Conservation (phyloP, 1,140 invertebrate species). For the Conus ventricosus region DNA sequence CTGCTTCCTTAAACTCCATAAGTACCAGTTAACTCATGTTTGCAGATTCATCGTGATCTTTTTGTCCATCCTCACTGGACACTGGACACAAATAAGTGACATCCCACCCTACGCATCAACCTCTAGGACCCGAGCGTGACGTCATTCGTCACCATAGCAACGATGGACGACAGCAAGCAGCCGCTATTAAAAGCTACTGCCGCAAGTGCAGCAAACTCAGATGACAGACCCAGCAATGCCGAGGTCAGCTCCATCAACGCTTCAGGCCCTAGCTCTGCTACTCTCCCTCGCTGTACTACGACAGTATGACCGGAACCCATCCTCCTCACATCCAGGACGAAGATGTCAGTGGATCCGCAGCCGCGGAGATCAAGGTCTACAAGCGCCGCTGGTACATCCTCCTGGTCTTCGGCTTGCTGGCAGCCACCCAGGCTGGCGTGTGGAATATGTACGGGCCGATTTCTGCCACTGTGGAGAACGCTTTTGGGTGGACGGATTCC, state of each 20-base stretch:
- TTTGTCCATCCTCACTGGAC: too few relatives aligned
- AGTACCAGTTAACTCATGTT: too few relatives aligned
- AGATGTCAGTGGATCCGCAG: neutral
- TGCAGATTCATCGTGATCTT: too few relatives aligned
- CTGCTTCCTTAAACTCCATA: too few relatives aligned
- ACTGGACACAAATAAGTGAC: too few relatives aligned
- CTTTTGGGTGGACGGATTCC: conserved; percentile 75
- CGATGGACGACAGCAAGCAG: neutral
- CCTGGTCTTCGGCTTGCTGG: conserved; percentile 31
- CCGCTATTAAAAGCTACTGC: neutral
- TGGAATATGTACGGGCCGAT: conserved; percentile 78
- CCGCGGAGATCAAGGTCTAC: conserved; percentile 39
- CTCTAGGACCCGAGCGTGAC: neutral
- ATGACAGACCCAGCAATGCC: neutral
- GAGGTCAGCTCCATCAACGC: neutral
- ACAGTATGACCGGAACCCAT: neutral
- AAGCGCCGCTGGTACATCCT: conserved; percentile 55
- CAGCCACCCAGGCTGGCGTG: conserved; percentile 50
- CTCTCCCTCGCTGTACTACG: neutral
- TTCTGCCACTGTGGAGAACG: conserved; percentile 69
- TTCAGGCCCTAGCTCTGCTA: neutral
- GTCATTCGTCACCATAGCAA: neutral
- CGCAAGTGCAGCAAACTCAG: neutral
- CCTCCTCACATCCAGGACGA: neutral
- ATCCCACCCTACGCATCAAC: too few relatives aligned